Base-by-base conservation (phyloP, 2,797 vertebrate species). In the Hoplostethus atlanticus region DNA sequence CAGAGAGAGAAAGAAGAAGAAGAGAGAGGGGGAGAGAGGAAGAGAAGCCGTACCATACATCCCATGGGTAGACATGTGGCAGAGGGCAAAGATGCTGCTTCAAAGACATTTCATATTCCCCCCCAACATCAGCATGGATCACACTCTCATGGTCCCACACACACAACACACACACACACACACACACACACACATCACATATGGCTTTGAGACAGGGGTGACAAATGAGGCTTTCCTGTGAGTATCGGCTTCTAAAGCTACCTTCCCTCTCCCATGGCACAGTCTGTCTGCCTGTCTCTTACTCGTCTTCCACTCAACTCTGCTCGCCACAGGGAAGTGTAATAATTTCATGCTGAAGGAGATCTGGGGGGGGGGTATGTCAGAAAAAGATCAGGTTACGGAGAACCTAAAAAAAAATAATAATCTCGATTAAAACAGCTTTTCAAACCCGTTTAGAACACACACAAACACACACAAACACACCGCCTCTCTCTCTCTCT, bases 301-400 rank as follows among this genome's bases (percentile, higher is more conserved):
- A 68, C 87, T 67, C 79, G 80, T 85, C 80, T 73, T 64, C 77
- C 48, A 67, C 84, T 66, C 68, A 58, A 51, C 64, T 77, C 48
- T 80, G 77, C 71, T 88, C 73, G 72, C 81, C 79, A 87, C 78
- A 21, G 74, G 93, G 94, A 96, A 95, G 97, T 96, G 93, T 87
- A 92, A 94, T 95, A 95, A 96, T 96, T 95, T 94, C 89, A 92
- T 92, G 88, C 87, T 84, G 94, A 92, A 91, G 87, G 74, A 88
- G 83, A 83, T 82, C 21, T 76, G 57, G 80, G 86, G 74, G 66
- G 25, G 87, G 87, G 76, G 67, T 68, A 83, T 87, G 81, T 92
- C 93, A 93, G 94, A 94, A 93, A 94, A 88, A 88, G 90, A 91
- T 94, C 90, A 38, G 59, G 86, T 95, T 95, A 94, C 95, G 87